Conservation (phyloP, 2,113 vertebrate genomes). For the Tautogolabrus adspersus region DNA sequence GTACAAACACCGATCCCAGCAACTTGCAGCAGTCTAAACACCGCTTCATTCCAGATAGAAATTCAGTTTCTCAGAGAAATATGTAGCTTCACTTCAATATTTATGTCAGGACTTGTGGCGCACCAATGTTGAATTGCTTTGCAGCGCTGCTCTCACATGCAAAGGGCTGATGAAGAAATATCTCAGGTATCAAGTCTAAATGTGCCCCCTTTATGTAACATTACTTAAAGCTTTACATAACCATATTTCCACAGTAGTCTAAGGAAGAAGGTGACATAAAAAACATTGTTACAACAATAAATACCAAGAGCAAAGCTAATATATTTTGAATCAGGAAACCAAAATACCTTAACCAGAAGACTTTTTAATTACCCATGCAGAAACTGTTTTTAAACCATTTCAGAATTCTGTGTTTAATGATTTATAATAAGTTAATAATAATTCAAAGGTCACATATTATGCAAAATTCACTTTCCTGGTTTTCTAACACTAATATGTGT, state of each 20-base stretch:
- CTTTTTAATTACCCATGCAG: no score
- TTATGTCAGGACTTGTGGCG: slow-evolving; percentile 65
- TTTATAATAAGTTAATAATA: no score
- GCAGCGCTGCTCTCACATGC: slow-evolving; percentile 21
- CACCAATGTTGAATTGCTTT: slow-evolving; percentile 37
- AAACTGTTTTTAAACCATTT: no score
- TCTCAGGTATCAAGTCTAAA: slow-evolving; percentile 19
- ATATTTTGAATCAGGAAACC: no score
- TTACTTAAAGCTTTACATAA: neutral
- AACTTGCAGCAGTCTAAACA: slow-evolving; percentile 62
- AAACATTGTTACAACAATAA: no score
- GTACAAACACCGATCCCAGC: slow-evolving; percentile 46
- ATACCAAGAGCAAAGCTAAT: no score
- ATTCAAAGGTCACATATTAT: no score
- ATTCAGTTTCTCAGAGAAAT: slow-evolving; percentile 58
- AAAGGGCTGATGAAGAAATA: slow-evolving; percentile 14
- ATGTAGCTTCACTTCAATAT: slow-evolving; percentile 70
- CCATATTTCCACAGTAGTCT: neutral
- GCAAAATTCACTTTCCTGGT: no score
- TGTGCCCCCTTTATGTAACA: neutral
- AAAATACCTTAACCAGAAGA: no score
- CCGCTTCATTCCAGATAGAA: slow-evolving; percentile 34
- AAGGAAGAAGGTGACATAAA: no score
- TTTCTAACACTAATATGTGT: no score
- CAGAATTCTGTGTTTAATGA: no score